Percentiles rank a stretch among this genome's conserved stretches.
Conservation (phyloP, 2,113 vertebrate genomes). For the Melanerpes aurifrons region DNA sequence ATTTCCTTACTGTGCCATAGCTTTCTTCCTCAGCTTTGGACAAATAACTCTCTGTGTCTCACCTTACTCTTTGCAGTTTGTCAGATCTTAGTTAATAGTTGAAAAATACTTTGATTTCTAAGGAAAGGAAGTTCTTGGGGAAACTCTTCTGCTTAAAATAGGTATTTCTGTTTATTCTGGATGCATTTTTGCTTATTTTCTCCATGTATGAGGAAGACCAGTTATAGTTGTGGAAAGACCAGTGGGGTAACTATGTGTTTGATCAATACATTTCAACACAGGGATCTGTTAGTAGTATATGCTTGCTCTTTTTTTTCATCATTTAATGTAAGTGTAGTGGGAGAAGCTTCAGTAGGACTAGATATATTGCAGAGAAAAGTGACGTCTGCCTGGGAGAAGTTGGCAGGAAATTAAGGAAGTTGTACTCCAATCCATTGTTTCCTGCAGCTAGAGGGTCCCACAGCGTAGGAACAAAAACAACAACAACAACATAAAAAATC, state of each 20-base stretch:
- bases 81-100: background rate
- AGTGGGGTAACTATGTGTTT: background rate
- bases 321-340: background rate
- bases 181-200: background rate
- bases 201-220: background rate
- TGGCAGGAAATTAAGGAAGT: slow-evolving; percentile 62
- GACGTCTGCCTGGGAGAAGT: background rate
- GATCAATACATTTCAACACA: background rate
- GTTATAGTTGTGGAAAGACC: background rate
- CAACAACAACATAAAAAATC: slow-evolving; percentile 20
- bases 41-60: background rate
- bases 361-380: background rate
- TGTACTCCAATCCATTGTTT: slow-evolving; percentile 26
- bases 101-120: background rate
- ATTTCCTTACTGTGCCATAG: background rate
- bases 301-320: background rate
- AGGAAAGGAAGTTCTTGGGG: background rate
- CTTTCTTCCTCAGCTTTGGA: background rate
- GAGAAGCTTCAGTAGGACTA: background rate
- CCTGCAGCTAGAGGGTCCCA: slow-evolving; percentile 33
- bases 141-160: background rate
- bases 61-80: background rate
- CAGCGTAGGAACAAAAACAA: background rate
- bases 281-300: background rate
- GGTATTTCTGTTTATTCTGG: background rate